Evolutionary conservation across 2,113 vertebrate species (phyloP).

Genomic region (Rhinichthys klamathensis): DNA sequence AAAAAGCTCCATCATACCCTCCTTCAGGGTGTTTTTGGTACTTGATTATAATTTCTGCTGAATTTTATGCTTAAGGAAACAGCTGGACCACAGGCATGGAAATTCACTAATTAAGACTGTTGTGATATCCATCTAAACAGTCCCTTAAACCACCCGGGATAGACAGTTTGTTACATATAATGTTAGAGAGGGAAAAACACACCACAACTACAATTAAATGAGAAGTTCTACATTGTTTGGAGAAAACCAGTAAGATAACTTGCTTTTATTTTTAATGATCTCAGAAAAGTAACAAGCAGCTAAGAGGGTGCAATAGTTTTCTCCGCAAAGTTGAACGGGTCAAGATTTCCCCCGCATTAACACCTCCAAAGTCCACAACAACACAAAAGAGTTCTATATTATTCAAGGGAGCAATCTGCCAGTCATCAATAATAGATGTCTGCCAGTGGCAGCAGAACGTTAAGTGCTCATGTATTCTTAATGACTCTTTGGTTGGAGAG

Average conservation of each 20-base stretch:
- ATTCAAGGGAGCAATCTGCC: conserved; percentile 57
- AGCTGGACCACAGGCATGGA: conserved; percentile 29
- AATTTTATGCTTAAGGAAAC: conserved; percentile 30
- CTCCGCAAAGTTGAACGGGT: not conserved
- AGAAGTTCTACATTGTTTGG: not conserved
- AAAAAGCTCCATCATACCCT: not conserved
- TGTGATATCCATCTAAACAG: conserved; percentile 27
- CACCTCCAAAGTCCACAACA: conserved; percentile 24
- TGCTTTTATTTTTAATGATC: conserved; percentile 25
- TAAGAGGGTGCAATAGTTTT: not conserved
- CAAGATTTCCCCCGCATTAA: conserved; percentile 12
- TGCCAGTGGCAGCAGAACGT: conserved; percentile 42
- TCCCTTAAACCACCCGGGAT: conserved; percentile 4
- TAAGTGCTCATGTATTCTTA: conserved; percentile 62
- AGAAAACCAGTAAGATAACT: not conserved
- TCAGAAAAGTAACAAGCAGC: not conserved
- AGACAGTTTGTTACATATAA: not conserved
- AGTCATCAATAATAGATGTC: conserved; percentile 59
- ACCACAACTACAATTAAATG: not conserved
- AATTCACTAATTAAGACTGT: conserved; percentile 29
- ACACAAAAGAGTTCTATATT: conserved; percentile 47
- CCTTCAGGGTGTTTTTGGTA: conserved; percentile 25
- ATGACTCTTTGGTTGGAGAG: conserved; percentile 34
- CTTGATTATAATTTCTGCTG: conserved; percentile 9
- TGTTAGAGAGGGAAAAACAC: not conserved